Evolutionary conservation across 2,888 invertebrate species (phyloP).

Genomic region (Andrena dorsata): DNA sequence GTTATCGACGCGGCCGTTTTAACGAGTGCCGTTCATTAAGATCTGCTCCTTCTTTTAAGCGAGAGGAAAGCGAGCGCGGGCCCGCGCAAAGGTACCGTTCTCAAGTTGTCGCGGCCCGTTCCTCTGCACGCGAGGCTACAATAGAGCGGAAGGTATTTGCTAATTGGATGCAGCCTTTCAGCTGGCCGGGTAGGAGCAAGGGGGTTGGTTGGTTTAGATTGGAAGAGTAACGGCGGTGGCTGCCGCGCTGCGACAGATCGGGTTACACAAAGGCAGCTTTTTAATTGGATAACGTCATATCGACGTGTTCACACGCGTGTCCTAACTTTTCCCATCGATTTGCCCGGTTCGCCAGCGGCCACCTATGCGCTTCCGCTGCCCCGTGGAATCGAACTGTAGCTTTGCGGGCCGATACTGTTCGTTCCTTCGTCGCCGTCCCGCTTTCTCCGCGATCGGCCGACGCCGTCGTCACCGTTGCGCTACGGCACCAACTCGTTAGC

Average conservation of each 20-base stretch:
- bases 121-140: slow-evolving; percentile 7
- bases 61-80: slow-evolving; percentile 11
- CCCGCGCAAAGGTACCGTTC: slow-evolving; percentile 15
- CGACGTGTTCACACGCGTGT: slow-evolving; percentile 79
- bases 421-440: slow-evolving; percentile 25
- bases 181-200: slow-evolving; percentile 7
- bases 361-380: slow-evolving; percentile 28
- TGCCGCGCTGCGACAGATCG: slow-evolving; percentile 73
- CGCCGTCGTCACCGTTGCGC: slow-evolving; percentile 76
- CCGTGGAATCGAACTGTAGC: slow-evolving; percentile 34
- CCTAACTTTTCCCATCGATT: slow-evolving; percentile 79
- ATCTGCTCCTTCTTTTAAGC: neutral
- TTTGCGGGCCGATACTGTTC: slow-evolving; percentile 20
- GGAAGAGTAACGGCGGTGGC: slow-evolving; percentile 56
- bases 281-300: slow-evolving; percentile 84
- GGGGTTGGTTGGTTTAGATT: slow-evolving; percentile 70
- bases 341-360: slow-evolving; percentile 55
- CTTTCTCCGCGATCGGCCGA: slow-evolving; percentile 26
- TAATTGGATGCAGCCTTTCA: slow-evolving; percentile 78
- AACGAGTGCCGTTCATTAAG: slow-evolving; percentile 36
- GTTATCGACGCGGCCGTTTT: slow-evolving; percentile 20
- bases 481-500: slow-evolving; percentile 74
- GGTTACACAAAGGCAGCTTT: slow-evolving; percentile 80
- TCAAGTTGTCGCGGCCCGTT: slow-evolving; percentile 15
- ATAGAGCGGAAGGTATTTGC: slow-evolving; percentile 52